These are phyloP conservation scores for Lutjanus erythropterus DNA, from an alignment of 2,113 vertebrate genomes.

Conservation along the genomic window DNA sequence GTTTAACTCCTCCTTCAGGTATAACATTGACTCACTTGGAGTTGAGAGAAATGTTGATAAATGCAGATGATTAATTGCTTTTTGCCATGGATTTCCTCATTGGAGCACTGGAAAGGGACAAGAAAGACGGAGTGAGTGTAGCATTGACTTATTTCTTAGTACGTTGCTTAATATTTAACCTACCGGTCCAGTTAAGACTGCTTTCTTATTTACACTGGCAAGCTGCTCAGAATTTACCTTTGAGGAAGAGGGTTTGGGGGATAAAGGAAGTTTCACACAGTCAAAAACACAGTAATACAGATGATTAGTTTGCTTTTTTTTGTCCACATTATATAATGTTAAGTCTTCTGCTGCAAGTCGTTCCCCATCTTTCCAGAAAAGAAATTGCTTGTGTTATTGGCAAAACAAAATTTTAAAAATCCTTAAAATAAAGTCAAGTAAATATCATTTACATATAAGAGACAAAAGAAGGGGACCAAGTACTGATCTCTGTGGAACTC, in stretches of 20 bases:
- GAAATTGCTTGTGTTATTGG: neutral
- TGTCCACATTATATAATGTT: neutral
- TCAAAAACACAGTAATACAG: constrained; percentile 24
- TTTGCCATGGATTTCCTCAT: constrained; percentile 95
- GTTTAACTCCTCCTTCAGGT: too few relatives aligned
- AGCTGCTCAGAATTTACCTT: constrained; percentile 18
- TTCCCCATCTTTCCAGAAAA: neutral
- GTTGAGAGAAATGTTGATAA: neutral
- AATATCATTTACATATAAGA: neutral
- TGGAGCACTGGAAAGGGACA: constrained; percentile 96
- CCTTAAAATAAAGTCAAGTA: neutral
- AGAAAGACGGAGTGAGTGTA: constrained; percentile 96
- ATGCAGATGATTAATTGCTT: too few relatives aligned
- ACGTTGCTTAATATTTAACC: constrained; percentile 24
- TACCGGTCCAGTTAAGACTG: constrained; percentile 14
- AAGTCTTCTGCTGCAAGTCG: neutral
- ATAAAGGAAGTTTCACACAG: constrained; percentile 35
- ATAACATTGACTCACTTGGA: neutral
- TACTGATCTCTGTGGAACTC: neutral
- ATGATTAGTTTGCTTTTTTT: neutral
- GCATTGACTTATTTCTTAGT: constrained; percentile 33
- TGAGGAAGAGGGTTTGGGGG: neutral
- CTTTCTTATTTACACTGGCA: constrained; percentile 23
- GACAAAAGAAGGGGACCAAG: neutral
- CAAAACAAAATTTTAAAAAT: neutral